Evolutionary conservation across 2,113 vertebrate species (phyloP).

Genomic region (Oceanites oceanicus): DNA sequence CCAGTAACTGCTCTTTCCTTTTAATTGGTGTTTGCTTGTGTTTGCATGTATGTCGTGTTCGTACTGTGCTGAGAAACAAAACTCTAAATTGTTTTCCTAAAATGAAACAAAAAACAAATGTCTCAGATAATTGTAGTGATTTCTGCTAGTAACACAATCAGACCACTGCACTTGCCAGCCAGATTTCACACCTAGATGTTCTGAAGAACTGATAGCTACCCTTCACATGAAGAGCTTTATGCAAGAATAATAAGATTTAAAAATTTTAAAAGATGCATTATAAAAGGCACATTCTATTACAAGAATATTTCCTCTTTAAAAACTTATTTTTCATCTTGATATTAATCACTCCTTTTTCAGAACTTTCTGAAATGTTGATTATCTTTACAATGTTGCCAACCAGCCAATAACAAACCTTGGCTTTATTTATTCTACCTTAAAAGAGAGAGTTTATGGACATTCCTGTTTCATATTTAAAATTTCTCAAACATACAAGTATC

Average conservation of each 20-base stretch:
- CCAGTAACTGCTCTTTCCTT: slow-evolving; percentile 95
- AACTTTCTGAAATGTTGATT: not conserved
- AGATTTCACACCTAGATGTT: not conserved
- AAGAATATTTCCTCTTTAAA: slow-evolving; percentile 24
- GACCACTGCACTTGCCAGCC: not conserved
- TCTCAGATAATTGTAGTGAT: slow-evolving; percentile 6
- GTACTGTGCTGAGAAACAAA: slow-evolving; percentile 96
- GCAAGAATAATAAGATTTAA: slow-evolving; percentile 49
- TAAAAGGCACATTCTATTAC: slow-evolving; percentile 36
- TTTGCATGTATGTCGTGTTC: slow-evolving; percentile 97
- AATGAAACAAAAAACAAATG: slow-evolving; percentile 11
- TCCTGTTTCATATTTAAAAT: not conserved
- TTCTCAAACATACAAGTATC: not conserved
- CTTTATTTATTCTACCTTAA: not conserved
- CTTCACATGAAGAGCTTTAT: slow-evolving; percentile 30
- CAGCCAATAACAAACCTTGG: not conserved
- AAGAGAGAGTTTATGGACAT: not conserved
- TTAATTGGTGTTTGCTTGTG: slow-evolving; percentile 98
- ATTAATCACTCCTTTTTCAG: not conserved
- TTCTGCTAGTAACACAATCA: not conserved
- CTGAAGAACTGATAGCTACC: not conserved
- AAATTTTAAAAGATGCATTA: slow-evolving; percentile 45
- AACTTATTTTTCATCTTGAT: not conserved
- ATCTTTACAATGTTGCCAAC: not conserved
- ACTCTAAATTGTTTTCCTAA: slow-evolving; percentile 97